Evolutionary conservation across 1,140 invertebrate species (phyloP).

Genomic region (Zaprionus vittiger): DNA sequence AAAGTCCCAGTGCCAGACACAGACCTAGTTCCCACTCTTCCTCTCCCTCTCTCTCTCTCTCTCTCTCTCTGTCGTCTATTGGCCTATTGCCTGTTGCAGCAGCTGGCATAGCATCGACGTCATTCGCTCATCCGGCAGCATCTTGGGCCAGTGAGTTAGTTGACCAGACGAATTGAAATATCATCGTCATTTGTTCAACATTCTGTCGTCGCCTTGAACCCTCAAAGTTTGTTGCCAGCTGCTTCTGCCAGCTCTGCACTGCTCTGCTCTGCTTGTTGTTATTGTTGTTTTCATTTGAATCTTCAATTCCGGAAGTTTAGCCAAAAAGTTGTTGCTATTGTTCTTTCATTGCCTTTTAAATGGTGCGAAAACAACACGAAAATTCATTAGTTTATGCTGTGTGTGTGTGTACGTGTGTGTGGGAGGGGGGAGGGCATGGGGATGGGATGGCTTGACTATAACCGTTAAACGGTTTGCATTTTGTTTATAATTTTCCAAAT

Average conservation of each 20-base stretch:
- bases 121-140: background rate
- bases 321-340: conserved; percentile 35
- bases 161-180: conserved; percentile 14
- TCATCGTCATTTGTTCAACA: conserved; percentile 3
- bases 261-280: background rate
- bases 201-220: conserved; percentile 56
- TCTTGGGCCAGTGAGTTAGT: conserved; percentile 3
- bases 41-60: no score
- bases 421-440: background rate
- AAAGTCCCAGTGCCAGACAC: no score
- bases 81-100: background rate
- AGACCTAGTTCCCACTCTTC: no score
- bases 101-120: background rate
- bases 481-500: conserved; percentile 31
- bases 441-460: background rate
- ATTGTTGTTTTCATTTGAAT: conserved; percentile 19
- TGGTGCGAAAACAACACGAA: conserved; percentile 38
- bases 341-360: conserved; percentile 65
- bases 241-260: background rate
- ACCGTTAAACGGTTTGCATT: conserved; percentile 25
- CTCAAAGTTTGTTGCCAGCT: conserved; percentile 43
- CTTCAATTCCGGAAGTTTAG: conserved; percentile 61
- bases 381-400: background rate
- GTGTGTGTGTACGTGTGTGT: background rate
- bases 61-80: background rate